Conservation (phyloP, 2,797 vertebrate genomes). For the Eulemur albifrons region DNA sequence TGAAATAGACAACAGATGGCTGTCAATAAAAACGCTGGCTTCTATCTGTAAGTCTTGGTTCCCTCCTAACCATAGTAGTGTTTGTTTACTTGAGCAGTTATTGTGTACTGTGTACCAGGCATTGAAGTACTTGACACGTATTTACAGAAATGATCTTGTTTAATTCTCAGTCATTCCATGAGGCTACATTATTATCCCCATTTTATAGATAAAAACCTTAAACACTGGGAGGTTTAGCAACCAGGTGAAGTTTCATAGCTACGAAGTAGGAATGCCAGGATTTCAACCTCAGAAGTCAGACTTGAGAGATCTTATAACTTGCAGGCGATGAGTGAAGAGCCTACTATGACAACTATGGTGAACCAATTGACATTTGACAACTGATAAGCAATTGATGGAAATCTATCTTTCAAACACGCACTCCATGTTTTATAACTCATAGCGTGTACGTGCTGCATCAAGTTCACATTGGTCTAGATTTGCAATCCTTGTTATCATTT, state of each 20-base stretch:
- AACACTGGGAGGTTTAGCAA: not conserved
- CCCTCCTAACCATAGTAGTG: not conserved
- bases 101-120: rapidly evolving
- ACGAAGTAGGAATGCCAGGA: not conserved
- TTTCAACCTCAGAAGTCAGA: not conserved
- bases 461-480: constrained; percentile 21
- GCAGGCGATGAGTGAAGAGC: not conserved
- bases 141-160: not conserved
- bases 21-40: not conserved
- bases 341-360: not conserved
- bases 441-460: not conserved
- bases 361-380: not conserved
- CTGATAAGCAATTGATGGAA: not conserved
- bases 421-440: not conserved
- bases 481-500: not conserved
- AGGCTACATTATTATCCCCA: not conserved
- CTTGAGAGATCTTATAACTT: not conserved
- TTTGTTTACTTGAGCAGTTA: not conserved
- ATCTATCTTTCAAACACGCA: not conserved
- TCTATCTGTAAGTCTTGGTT: not conserved
- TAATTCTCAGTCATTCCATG: not conserved
- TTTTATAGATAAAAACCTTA: not conserved
- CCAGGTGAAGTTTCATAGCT: not conserved
- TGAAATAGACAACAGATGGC: not conserved
- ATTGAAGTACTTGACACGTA: not conserved